Evolutionary conservation across 2,888 invertebrate genomes (phyloP).

Genomic region (Itoplectis maculator): DNA sequence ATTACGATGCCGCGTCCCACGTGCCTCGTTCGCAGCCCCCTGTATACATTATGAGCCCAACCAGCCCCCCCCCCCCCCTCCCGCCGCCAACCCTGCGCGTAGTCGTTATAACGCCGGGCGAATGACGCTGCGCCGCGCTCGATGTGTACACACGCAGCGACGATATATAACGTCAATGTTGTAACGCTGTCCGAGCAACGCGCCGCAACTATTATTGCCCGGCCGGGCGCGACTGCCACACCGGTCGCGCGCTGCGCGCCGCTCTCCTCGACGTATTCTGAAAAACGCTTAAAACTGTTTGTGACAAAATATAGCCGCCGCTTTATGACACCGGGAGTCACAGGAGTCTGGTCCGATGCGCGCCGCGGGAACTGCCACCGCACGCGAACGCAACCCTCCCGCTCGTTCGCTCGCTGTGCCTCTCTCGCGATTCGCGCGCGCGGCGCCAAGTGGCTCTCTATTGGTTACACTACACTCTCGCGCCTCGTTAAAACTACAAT

Average conservation of each 20-base stretch:
- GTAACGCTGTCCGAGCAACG: constrained; percentile 34
- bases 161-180: constrained; percentile 49
- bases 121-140: neutral
- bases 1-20: constrained; percentile 32
- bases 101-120: constrained; percentile 51
- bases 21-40: constrained; percentile 47
- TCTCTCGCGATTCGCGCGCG: constrained; percentile 1
- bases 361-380: constrained; percentile 47
- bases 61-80: too few species aligned
- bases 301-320: constrained; percentile 60
- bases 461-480: constrained; percentile 40
- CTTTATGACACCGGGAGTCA: constrained; percentile 69
- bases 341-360: constrained; percentile 66
- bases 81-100: too few species aligned
- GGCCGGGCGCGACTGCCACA: neutral
- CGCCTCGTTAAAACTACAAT: constrained; percentile 61
- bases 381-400: constrained; percentile 37
- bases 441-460: constrained; percentile 37
- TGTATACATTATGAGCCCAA: constrained; percentile 48
- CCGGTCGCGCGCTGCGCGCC: too few species aligned
- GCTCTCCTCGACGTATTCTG: constrained; percentile 41
- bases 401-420: constrained; percentile 21
- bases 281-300: constrained; percentile 57
- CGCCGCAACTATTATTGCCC: constrained; percentile 23
- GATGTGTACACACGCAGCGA: constrained; percentile 30